A percentile compares a stretch with the other conserved stretches of the same genome.
phyloP scores from a whole-genome alignment of 2,113 vertebrate genomes.

The Mesoclemmys tuberculata region DNA sequence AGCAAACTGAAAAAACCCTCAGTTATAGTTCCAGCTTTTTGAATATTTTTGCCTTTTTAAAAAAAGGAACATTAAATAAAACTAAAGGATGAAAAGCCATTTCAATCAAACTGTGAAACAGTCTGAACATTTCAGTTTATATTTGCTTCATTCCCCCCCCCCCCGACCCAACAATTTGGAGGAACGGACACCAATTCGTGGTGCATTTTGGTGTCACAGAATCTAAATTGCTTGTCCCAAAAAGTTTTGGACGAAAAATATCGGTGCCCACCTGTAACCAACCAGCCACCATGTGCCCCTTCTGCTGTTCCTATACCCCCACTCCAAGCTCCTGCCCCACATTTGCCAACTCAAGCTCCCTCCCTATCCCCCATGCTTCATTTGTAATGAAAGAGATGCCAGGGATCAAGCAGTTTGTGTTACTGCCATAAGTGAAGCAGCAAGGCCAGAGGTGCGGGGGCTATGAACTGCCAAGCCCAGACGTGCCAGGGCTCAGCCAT shows the following conservation, averaged over 20 bases:
- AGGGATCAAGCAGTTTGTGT: too few species aligned
- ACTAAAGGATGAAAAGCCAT: background rate
- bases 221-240: too few species aligned
- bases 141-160: too few species aligned
- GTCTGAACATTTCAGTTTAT: too few species aligned
- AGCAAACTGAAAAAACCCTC: background rate
- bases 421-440: too few species aligned
- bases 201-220: background rate
- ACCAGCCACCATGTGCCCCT: background rate
- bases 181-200: background rate
- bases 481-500: too few species aligned
- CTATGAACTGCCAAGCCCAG: too few species aligned
- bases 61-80: too few species aligned
- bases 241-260: background rate
- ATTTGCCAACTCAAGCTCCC: too few species aligned
- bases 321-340: background rate
- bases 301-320: background rate
- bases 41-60: background rate
- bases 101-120: too few species aligned
- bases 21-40: background rate
- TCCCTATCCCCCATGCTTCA: background rate
- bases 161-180: background rate
- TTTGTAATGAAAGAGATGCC: too few species aligned
- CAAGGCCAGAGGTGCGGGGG: too few species aligned
- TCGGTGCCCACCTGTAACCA: background rate